Base-by-base conservation (phyloP, 2,888 invertebrate genomes). In the Drosophila subquinaria region DNA sequence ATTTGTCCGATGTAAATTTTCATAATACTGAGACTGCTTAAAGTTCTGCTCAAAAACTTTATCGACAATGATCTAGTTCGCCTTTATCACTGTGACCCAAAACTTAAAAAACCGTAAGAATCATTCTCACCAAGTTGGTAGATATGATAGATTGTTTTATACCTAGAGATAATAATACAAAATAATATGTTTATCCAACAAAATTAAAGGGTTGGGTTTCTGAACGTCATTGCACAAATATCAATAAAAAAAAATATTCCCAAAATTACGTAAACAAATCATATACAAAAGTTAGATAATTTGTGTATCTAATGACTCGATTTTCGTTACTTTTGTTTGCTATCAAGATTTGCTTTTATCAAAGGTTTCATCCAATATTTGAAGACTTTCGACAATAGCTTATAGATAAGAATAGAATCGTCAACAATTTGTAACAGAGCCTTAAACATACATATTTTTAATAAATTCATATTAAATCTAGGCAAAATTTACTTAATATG, bases 191-290 rank as follows among this genome's bases (percentile, higher is more conserved):
- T 79, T 79, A 57, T 45, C 13, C 62, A 36, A 5, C 3, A 57
- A 61, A 76, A 42, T 56, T 64, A 27, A 57, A 43, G 56, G 48
- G 20, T 55, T 11, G 27, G 20, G 20, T 56, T 59, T 68, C 13
- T 53, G 57, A 38, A 45, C 59, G 61, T 79, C 76, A 67, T 40
- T 47, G 27, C 13, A 9, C 20, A 63, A 79, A 69, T 36, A 72
- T 62, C 51, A 63, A 60, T 17, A 61, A 68, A 72, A 68, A 77
- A 59, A n/a, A n/a, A 48, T 60, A 69, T 59, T 57, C 42, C 38
- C 10, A 51, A 66, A 30, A 52, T 30, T 15, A 43, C 4, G 42
- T 57, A 42, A 17, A 59, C 42, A 57, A 57, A 17, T 36, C 23
- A 38, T 13, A 51, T 10, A 50, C 17, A 40, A 52, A 47, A 30